Evolutionary conservation across 1,140 invertebrate species (phyloP).

Genomic region (Portunus trituberculatus): DNA sequence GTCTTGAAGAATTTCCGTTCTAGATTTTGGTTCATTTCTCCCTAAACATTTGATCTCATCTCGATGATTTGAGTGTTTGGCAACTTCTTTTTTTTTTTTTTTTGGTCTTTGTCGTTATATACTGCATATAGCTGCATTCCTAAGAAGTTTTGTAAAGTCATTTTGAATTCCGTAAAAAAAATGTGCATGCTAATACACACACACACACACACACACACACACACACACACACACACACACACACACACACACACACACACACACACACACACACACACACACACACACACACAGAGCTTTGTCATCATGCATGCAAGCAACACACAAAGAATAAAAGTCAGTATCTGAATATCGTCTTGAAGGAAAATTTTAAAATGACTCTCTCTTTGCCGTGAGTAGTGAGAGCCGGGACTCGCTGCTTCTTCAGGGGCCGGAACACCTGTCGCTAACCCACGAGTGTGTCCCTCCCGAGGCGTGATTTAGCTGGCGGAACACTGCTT

Average conservation of each 20-base stretch:
- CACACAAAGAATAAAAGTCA: too few relatives aligned
- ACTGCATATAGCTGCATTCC: too few relatives aligned
- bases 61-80: neutral
- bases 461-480: neutral
- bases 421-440: neutral
- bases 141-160: neutral
- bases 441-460: neutral
- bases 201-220: slow-evolving; percentile 14
- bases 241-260: too few relatives aligned
- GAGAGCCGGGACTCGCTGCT: neutral
- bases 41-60: neutral
- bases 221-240: neutral
- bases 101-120: neutral
- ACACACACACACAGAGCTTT: too few relatives aligned
- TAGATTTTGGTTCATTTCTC: neutral
- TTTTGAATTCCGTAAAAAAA: neutral
- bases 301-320: too few relatives aligned
- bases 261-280: too few relatives aligned
- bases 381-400: neutral
- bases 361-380: too few relatives aligned
- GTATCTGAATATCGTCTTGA: too few relatives aligned
- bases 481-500: neutral
- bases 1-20: neutral
- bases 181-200: neutral
- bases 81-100: neutral